Evolutionary conservation across 2,888 invertebrate genomes (phyloP).

Genomic region (Conops quadrifasciatus): DNA sequence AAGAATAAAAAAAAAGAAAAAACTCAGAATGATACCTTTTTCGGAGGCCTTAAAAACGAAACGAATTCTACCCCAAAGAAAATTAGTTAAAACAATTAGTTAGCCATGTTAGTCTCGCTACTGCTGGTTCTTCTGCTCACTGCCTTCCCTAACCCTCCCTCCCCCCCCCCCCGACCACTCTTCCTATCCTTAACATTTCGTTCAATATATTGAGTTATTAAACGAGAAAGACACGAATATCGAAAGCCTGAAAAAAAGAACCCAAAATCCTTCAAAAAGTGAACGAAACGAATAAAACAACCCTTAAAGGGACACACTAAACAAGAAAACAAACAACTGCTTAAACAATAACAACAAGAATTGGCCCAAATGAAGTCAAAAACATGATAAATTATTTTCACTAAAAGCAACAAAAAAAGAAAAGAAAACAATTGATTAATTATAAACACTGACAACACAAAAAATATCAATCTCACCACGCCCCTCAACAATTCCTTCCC

Average conservation of each 20-base stretch:
- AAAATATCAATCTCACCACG: conserved; percentile 49
- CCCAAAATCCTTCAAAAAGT: not conserved
- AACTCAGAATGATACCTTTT: not conserved
- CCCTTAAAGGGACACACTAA: not conserved
- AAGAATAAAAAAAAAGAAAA: not conserved
- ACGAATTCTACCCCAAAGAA: no score
- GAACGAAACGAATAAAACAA: not conserved
- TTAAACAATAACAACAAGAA: conserved; percentile 7
- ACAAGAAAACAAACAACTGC: not conserved
- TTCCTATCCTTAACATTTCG: not conserved
- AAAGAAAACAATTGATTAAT: conserved; percentile 52
- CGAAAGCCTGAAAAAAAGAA: not conserved
- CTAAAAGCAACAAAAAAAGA: conserved; percentile 38
- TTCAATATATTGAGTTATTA: conserved; percentile 28
- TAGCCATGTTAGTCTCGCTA: not conserved
- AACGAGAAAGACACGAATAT: no score
- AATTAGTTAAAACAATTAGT: conserved; percentile 10
- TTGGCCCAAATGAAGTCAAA: not conserved
- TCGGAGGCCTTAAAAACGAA: no score
- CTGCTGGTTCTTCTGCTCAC: no score
- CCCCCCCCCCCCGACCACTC: no score
- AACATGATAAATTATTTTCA: conserved; percentile 32
- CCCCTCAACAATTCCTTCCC: not conserved
- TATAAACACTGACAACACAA: conserved; percentile 59
- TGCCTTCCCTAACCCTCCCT: no score